Base-by-base conservation (phyloP, 1,140 invertebrate species). In the Pogonus chalceus region DNA sequence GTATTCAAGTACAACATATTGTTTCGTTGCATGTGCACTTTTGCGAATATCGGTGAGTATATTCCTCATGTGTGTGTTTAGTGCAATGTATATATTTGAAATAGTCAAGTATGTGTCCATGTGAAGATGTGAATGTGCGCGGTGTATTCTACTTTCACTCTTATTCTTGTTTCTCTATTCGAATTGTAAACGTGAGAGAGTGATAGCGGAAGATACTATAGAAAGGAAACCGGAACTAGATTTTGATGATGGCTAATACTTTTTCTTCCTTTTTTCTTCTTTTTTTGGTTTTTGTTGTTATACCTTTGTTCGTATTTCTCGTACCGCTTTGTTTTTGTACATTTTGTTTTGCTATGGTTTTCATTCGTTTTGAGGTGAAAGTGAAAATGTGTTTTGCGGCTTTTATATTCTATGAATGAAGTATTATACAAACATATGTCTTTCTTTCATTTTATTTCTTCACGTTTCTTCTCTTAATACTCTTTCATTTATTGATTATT, bases 151-250 rank as follows among this genome's bases (percentile, higher is more conserved):
- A 43, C 37, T 43, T 43, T 43, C 37, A 43, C 37, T 43, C 37
- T 43, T 43, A 31, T 31, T 31, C 26, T n/a, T 4, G 37, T 43
- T 43, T 43, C 37, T 18, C 18, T n/a, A n/a, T n/a, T n/a, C n/a
- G n/a, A n/a, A n/a, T n/a, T 9, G 9, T 43, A 18, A 10, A 43
- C 18, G 37, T 43, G 18, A 16, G 37, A 4, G 37, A 16, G 18
- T 10, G 18, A 18, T 43, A 12, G 37, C 18, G 37, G 37, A 43
- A 43, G 18, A 18, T 43, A 12, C 3, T 9, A 18, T 43, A 43
- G 37, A 43, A 43, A 43, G 37, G 37, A 43, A 43, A 43, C 9
- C 37, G 37, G 37, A 43, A 43, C 7, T 43, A 43, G 37, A 43
- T 43, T 10, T 43, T 43, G 37, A 43, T 43, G 37, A 3, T 18